Evolutionary conservation across 1,140 invertebrate species (phyloP).

Genomic region (Lucilia cuprina): DNA sequence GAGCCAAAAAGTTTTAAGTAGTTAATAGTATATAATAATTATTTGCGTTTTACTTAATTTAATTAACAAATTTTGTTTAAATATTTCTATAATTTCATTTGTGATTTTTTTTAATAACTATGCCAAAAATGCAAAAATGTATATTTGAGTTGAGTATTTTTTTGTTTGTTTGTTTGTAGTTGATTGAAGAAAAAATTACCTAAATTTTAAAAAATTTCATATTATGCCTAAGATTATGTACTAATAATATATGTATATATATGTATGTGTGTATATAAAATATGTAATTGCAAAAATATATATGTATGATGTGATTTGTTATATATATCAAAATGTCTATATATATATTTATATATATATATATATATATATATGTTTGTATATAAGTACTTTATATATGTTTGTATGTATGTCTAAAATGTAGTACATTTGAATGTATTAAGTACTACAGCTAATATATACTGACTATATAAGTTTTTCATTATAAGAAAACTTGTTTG

Average conservation of each 20-base stretch:
- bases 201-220: constrained; percentile 22
- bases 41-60: not conserved
- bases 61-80: not conserved
- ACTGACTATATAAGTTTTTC: not conserved
- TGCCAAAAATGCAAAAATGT: constrained; percentile 14
- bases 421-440: not conserved
- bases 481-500: not conserved
- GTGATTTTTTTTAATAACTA: not conserved
- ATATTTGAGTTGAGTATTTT: constrained; percentile 14
- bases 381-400: constrained; percentile 11
- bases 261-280: constrained; percentile 46
- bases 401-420: constrained; percentile 44
- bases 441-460: not conserved
- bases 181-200: constrained; percentile 26
- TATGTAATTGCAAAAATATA: constrained; percentile 57
- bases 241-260: constrained; percentile 40
- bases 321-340: constrained; percentile 31
- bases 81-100: not conserved
- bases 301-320: constrained; percentile 43
- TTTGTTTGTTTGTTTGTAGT: constrained; percentile 13
- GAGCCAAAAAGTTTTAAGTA: not conserved
- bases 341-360: no score
- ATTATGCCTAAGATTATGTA: constrained; percentile 40
- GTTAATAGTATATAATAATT: not conserved
- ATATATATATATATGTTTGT: constrained; percentile 24